Evolutionary conservation across 2,797 vertebrate genomes (phyloP), one percentile per base, ranked within the genome.

Genomic region (Rhinophrynus dorsalis): DNA sequence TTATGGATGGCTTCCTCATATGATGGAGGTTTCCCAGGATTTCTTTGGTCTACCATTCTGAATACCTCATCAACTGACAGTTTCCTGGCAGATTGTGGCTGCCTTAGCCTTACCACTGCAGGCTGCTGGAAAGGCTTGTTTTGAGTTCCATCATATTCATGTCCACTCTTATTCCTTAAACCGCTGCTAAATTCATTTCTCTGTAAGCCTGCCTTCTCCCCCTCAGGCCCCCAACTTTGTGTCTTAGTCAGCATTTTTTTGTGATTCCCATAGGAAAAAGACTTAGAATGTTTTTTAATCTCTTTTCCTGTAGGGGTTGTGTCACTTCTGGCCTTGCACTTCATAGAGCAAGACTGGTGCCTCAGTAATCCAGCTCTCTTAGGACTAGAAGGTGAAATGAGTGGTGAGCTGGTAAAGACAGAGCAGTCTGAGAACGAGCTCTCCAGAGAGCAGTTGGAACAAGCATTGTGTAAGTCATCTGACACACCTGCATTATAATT

Each of bases 31-130:
- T 68, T 87, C 56, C 87, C 82, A 3, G 92, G 87, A 40, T 82
- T 80, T 66, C 32, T 87, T 75, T 87, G 89, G 77, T 95, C 95
- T 42, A 90, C 85, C 1, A 85, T 82, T 66, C 81, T 90, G 75
- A 96, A 95, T 11, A 95, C 88, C 26, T 95, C 92, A 2, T 94
- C 88, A 11, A 83, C 90, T 0, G 93, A 97, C 68, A 89, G 83
- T 32, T 91, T 83, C 1, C 83, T 81, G 3, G 78, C 60, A 6
- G 80, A 89, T 8, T 32, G 79, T 52, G 74, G 30, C 1, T 26
- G 26, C 0, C 21, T 59, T 10, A 26, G 17, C 20, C 64, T 44
- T 6, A 63, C 6, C 0, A 38, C 76, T 32, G 77, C 61, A 12
- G 58, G 59, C 44, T 60, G 26, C 8, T 65, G 75, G 4, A 1